Base-by-base conservation (phyloP, 2,888 invertebrate species). In the Disparrhopalites patrizii region DNA sequence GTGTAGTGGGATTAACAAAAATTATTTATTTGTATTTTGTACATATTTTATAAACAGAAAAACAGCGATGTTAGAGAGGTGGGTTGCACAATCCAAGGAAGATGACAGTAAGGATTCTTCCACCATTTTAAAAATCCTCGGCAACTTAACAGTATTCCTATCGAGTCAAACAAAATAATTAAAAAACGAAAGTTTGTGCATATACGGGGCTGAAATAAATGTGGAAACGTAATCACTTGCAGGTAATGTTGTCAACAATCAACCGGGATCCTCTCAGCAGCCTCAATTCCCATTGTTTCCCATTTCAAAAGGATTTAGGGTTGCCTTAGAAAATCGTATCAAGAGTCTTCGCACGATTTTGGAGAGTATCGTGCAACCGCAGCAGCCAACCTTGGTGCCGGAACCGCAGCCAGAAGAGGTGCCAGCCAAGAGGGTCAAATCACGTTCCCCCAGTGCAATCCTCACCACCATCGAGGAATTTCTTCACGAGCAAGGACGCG, bases 271-370 rank as follows among this genome's bases (percentile, higher is more conserved):
- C 36, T 36, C 36, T 15, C 36, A 36, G 8, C 47, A 31, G 23
- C 62, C 66, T 2, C 18, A 25, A 4, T 66, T 62, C 38, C 65
- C 67, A 2, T 56, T 68, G 15, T 36, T 69, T 20, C 69, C 69
- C 1, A 57, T 68, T 10, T 67, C 70, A 4, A 67, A 66, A 13
- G 73, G 70, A 30, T 62, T 73, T 10, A n/a, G 20, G 10, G 33
- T 63, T n/a, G 63, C 73, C 18, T 20, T 71, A 3, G 38, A 27
- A 3, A 40, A 10, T 10, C 54, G 70, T 20, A 18, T 72, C 5
- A 67, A 67, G 27, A 65, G 62, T 25, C 66, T 72, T 30, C 40
- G 67, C 13, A 66, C 65, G 13, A 62, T 71, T 33, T 18, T 55
- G 3, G 50, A 36, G 13, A 64, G 2, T 5, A 28, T 47, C 23